Evolutionary conservation across 2,797 vertebrate species (phyloP).

Genomic region (Glossophaga mutica): DNA sequence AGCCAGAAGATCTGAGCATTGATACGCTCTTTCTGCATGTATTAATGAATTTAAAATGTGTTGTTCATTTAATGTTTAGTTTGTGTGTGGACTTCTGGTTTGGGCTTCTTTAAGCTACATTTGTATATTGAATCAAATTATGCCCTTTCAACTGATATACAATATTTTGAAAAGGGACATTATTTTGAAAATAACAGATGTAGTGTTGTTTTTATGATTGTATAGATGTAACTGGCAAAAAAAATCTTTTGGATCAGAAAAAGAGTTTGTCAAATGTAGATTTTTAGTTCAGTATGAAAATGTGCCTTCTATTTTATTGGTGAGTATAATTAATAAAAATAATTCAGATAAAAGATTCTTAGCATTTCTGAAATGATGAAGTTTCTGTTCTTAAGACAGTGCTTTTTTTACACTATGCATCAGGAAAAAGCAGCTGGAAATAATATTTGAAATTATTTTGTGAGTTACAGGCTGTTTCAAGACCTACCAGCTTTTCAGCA

Average conservation of each 20-base stretch:
- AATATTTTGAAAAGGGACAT: background rate
- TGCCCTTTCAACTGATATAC: constrained; percentile 1
- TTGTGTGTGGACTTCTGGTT: background rate
- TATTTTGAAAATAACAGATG: constrained; percentile 28
- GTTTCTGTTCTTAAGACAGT: background rate
- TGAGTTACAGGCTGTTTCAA: background rate
- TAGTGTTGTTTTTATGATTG: constrained; percentile 33
- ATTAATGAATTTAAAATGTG: constrained; percentile 1
- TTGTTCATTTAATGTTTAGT: constrained; percentile 44
- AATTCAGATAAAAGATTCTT: background rate
- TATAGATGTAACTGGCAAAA: background rate
- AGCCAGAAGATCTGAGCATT: background rate
- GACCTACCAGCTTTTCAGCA: background rate
- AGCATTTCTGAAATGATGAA: constrained; percentile 40
- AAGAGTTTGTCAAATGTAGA: background rate
- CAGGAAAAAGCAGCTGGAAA: background rate
- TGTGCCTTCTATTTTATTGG: background rate
- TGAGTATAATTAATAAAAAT: constrained; percentile 6
- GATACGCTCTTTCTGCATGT: background rate
- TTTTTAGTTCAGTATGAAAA: constrained; percentile 24
- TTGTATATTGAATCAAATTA: background rate
- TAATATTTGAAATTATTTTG: constrained; percentile 16
- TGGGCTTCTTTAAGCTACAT: constrained; percentile 8
- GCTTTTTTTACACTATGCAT: background rate
- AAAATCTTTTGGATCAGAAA: background rate